These are phyloP conservation scores for Ptychochromis oligacanthus DNA, from an alignment of 2,113 vertebrate species.

Conservation along the genomic window DNA sequence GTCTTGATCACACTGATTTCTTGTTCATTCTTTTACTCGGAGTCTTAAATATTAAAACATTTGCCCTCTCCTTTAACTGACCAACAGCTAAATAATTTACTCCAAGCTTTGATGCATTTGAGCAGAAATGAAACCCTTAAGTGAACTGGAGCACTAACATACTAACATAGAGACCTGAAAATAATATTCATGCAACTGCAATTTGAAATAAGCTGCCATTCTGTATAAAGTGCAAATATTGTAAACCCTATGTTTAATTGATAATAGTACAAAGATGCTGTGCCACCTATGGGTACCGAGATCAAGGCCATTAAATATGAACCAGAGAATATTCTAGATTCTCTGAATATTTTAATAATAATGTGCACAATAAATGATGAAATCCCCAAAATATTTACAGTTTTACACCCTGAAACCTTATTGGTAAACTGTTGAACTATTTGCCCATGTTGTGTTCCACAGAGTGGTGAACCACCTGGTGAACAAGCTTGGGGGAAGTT, in stretches of 20 bases:
- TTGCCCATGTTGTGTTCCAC: background rate
- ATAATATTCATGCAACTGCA: background rate
- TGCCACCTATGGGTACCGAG: background rate
- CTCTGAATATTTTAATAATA: background rate
- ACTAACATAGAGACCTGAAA: background rate
- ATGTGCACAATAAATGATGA: background rate
- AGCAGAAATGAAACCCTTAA: background rate
- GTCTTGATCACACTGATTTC: background rate
- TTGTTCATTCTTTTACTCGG: background rate
- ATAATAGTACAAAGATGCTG: background rate
- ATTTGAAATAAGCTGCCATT: background rate
- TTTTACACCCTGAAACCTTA: background rate
- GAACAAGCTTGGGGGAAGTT: background rate
- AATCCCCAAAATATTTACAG: background rate
- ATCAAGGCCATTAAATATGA: no score
- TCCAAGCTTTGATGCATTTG: background rate
- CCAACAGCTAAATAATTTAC: background rate
- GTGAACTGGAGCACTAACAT: background rate
- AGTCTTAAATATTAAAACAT: background rate
- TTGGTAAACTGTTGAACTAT: background rate
- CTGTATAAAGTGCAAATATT: background rate
- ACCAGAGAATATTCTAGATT: background rate
- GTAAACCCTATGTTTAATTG: background rate
- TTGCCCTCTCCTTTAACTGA: conserved; percentile 2
- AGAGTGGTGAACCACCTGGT: background rate